These are phyloP conservation scores for Saturnia japonica DNA, from an alignment of 2,888 invertebrate species.

Conservation along the genomic window DNA sequence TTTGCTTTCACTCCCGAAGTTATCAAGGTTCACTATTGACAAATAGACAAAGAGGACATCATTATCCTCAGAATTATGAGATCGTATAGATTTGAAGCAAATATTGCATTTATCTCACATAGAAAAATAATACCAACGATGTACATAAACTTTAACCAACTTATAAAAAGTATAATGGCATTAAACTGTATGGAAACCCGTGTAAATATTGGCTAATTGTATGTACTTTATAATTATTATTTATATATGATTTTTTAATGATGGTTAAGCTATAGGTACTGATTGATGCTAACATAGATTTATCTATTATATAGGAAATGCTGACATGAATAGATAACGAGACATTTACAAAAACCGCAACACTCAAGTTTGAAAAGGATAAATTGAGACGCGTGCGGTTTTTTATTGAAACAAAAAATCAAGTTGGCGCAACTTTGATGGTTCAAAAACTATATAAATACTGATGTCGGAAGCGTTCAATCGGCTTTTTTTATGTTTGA, in stretches of 20 bases:
- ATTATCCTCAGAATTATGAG: no score
- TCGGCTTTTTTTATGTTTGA: constrained; percentile 64
- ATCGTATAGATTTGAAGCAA: no score
- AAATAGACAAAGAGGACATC: no score
- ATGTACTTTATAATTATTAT: not conserved
- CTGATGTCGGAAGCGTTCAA: constrained; percentile 62
- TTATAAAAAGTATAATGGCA: not conserved
- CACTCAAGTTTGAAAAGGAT: constrained; percentile 55
- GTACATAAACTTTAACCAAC: no score
- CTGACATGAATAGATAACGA: constrained; percentile 50
- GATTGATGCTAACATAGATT: constrained; percentile 27
- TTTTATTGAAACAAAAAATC: constrained; percentile 57
- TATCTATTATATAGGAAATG: constrained; percentile 7
- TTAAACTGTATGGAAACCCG: no score
- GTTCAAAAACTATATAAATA: constrained; percentile 61
- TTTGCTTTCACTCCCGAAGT: no score
- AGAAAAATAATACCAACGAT: no score
- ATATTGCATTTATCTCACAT: no score
- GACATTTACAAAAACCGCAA: constrained; percentile 61
- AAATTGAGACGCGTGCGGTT: constrained; percentile 53
- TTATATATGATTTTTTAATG: not conserved
- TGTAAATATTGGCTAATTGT: not conserved
- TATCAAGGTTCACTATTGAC: no score
- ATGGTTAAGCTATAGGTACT: not conserved
- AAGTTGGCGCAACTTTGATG: constrained; percentile 51